phyloP scores from a whole-genome alignment of 2,113 vertebrate species.

The Erythrocercus mccallii region DNA sequence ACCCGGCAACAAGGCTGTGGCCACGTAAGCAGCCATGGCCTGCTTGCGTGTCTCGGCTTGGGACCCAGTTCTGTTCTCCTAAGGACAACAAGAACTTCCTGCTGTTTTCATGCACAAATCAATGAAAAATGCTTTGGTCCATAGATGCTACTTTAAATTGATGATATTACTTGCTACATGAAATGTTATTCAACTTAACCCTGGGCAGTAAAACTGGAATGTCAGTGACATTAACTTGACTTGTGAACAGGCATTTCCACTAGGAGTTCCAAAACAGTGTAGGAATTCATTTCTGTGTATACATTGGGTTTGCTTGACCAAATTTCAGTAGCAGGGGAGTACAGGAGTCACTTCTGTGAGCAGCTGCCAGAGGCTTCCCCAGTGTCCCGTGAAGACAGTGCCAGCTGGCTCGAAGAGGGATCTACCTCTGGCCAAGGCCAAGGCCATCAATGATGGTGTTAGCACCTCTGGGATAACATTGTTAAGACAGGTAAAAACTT shows the following conservation, averaged over 20 bases:
- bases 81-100: neutral
- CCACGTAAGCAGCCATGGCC: fast-evolving
- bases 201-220: neutral
- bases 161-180: neutral
- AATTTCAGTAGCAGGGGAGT: neutral
- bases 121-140: neutral
- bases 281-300: neutral
- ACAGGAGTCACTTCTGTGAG: neutral
- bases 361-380: neutral
- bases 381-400: neutral
- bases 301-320: fast-evolving
- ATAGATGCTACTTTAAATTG: neutral
- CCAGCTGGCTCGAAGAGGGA: neutral
- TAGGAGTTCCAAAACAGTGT: neutral
- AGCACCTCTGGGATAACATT: neutral
- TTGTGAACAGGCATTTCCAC: neutral
- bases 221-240: neutral
- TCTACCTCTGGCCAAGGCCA: neutral
- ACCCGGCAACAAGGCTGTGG: fast-evolving
- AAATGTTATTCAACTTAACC: neutral
- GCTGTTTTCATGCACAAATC: neutral
- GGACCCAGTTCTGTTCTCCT: neutral
- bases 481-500: neutral
- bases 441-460: fast-evolving
- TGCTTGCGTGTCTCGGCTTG: fast-evolving